Percentiles rank a stretch among this genome's conserved stretches.
phyloP scores from a whole-genome alignment of 2,888 invertebrate genomes.

The Eristalis pertinax region DNA sequence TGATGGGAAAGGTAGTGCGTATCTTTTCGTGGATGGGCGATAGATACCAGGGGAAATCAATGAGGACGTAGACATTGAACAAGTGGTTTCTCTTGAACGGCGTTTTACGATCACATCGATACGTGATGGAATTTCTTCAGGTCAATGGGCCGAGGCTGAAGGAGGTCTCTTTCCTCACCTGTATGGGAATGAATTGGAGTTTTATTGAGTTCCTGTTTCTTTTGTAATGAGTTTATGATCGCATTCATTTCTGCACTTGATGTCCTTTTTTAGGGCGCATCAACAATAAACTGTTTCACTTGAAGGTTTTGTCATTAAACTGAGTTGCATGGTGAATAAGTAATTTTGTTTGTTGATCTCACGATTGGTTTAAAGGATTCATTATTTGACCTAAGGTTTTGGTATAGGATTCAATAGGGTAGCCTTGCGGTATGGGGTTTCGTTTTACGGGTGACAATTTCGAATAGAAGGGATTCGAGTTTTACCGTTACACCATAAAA shows the following conservation, averaged over 20 bases:
- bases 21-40: not conserved
- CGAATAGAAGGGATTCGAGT: no score
- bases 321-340: not conserved
- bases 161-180: not conserved
- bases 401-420: not conserved
- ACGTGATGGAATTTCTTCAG: conserved; percentile 9
- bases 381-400: not conserved
- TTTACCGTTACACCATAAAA: no score
- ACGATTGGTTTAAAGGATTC: not conserved
- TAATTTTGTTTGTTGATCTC: not conserved
- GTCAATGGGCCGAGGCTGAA: not conserved
- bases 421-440: not conserved
- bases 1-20: not conserved
- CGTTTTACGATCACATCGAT: not conserved
- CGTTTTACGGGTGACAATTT: no score
- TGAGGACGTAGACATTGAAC: not conserved
- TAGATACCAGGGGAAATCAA: not conserved
- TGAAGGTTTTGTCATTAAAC: not conserved
- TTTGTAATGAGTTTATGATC: conserved; percentile 1
- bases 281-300: not conserved
- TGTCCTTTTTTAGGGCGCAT: conserved; percentile 2
- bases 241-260: conserved; percentile 7
- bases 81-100: conserved; percentile 8
- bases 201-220: conserved; percentile 4
- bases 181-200: conserved; percentile 10